A percentile compares a stretch with the other conserved stretches of the same genome.
phyloP scores from a whole-genome alignment of 2,888 invertebrate genomes.

The Diloba caeruleocephala region DNA sequence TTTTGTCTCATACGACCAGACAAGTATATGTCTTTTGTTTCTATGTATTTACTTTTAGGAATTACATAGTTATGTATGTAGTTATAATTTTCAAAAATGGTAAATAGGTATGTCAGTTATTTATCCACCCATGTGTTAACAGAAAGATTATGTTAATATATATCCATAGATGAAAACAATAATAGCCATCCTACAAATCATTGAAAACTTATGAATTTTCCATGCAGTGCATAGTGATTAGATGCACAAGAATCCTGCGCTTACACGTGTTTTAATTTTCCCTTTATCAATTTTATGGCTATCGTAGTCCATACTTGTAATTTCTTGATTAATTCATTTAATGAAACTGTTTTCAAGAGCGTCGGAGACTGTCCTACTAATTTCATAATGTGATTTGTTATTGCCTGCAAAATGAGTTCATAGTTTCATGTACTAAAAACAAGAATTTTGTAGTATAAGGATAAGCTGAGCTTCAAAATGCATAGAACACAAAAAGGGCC shows the following conservation, averaged over 20 bases:
- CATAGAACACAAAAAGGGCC: no score
- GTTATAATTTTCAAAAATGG: no score
- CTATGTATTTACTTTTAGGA: no score
- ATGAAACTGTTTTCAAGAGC: conserved; percentile 8
- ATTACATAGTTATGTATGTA: no score
- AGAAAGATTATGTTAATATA: conserved; percentile 2
- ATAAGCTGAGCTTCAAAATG: no score
- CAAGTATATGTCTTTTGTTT: no score
- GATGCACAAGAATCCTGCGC: conserved; percentile 26
- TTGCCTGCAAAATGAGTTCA: no score
- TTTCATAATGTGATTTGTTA: not conserved
- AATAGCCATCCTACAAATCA: conserved; percentile 40
- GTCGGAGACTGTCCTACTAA: not conserved
- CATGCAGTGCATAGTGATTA: conserved; percentile 33
- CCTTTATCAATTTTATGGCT: conserved; percentile 44
- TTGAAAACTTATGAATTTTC: conserved; percentile 30
- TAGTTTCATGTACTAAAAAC: no score
- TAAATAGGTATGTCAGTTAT: no score
- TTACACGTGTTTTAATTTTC: conserved; percentile 52
- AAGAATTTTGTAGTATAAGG: no score
- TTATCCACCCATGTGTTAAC: no score
- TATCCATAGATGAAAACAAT: conserved; percentile 10
- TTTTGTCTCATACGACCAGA: no score
- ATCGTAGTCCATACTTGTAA: conserved; percentile 18
- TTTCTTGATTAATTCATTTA: conserved; percentile 27